Evolutionary conservation across 1,140 invertebrate genomes (phyloP), one percentile per base, ranked within the genome.

Genomic region (Reticulitermes speratus): DNA sequence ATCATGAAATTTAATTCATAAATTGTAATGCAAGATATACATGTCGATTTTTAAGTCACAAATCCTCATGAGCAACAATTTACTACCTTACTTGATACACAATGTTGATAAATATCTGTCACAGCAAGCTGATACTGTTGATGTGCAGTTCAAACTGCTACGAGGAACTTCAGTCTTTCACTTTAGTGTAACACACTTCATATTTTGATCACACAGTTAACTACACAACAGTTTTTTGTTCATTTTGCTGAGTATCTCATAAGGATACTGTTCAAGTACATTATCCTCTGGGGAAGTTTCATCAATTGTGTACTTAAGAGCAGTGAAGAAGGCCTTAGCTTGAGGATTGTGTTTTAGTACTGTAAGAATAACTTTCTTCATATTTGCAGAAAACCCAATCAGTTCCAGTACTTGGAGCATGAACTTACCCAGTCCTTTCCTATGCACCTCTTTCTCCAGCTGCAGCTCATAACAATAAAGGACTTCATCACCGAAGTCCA

Each of bases 401-500:
- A 94, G 90, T 90, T 97, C 96, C 52, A 97, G 89, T 82, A 94
- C 92, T 90, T 94, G 93, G 94, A 97, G 95, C 90, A 97, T 94
- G 90, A 96, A 96, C 89, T 95, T 95, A 11, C 96, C 97, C 82
- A 97, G 91, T 23, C 96, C 96, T 91, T 95, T 95, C 83, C 95
- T 91, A 87, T 94, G 93, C 82, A 93, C 92, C 25, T 90, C 89
- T 69, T 92, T 88, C 89, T 96, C 94, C 85, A 97, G 91, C 90
- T 97, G 97, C 88, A 97, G 92, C 91, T 97, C 96, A 91, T 97
- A 97, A 90, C 96, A 96, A 90, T 97, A 97, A 16, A 97, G 89
- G 55, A 97, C 96, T 91, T 95, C 94, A 59, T 94, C 90, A 0
- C 93, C 95, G 89, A 95, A 93, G 90, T 97, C 96, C 88, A 97